Base-by-base conservation (phyloP, 2,888 invertebrate genomes). In the Eupeodes luniger region DNA sequence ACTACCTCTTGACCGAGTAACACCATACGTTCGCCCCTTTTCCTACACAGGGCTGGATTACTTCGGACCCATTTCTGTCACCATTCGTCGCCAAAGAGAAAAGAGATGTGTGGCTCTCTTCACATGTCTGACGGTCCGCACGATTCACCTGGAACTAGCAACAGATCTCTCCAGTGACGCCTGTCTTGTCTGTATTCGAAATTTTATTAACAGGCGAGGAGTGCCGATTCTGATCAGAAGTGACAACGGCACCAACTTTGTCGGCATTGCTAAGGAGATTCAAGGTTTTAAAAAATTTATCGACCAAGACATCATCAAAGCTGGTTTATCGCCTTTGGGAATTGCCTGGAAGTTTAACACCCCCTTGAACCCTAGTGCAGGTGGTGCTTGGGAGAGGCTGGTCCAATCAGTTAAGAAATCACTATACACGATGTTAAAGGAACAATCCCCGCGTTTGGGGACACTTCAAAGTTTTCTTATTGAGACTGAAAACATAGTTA, bases 81-180 rank as follows among this genome's bases (percentile, higher is more conserved):
- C 82, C 9, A 76, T 82, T 11, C 67, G 80, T 34, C 64, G 82
- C 4, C 75, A 78, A 9, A 40, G 27, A 11, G 89, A 82, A 36
- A 90, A 90, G 64, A 59, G 90, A 12, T 16, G 90, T 84, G 81
- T 81, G 19, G 84, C 77, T 9, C 67, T 89, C 10, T 89, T 89
- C 40, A 89, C 89, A 1, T 89, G 81, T 36, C 64, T 85, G 14
- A 78, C 64, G 0, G 62, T 75, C 4, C 59, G 49, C 14, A 83
- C 85, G 7, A 36, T 85, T 10, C 85, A 89, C 40, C 11, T 85
- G 12, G 85, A 90, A 55, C 11, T 90, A 1, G 89, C 90, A 1
- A 11, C 27, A 7, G 79, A 89, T 66, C 51, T 90, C 10, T 85
- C 87, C 4, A 89, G 88, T 0, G 89, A 90, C 51, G 72, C 89